phyloP scores from a whole-genome alignment of 2,888 invertebrate genomes.

The Amiota communis region DNA sequence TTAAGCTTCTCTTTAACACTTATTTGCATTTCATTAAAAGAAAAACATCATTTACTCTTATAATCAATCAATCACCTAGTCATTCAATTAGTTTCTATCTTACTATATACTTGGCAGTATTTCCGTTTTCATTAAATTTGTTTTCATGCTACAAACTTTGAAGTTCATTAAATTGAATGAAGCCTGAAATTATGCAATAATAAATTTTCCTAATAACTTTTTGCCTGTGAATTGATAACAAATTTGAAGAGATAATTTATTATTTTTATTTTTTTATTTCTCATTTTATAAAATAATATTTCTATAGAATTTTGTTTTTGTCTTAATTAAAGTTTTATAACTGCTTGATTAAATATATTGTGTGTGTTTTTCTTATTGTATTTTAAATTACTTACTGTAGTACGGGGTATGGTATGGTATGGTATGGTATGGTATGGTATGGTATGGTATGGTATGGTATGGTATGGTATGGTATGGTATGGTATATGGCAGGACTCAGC shows the following conservation, averaged over 20 bases:
- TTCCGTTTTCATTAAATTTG: too few species aligned
- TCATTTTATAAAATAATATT: background rate
- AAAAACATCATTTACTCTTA: too few species aligned
- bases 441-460: too few species aligned
- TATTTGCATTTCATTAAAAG: too few species aligned
- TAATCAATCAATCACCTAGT: too few species aligned
- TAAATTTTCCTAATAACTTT: background rate
- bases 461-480: too few species aligned
- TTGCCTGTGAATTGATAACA: background rate
- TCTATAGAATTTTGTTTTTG: background rate
- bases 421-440: too few species aligned
- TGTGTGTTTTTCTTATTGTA: background rate
- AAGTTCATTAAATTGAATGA: background rate
- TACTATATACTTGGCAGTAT: too few species aligned
- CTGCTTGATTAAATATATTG: background rate
- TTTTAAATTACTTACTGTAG: background rate
- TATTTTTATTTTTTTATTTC: too few species aligned
- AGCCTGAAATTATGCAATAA: constrained; percentile 6
- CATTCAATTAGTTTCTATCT: too few species aligned
- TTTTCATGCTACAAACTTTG: background rate
- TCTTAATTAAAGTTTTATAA: background rate
- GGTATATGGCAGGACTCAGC: background rate
- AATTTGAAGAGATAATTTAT: background rate
- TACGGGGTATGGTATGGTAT: too few species aligned
- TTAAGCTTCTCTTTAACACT: too few species aligned